Percentiles rank a stretch among this genome's conserved stretches.
Evolutionary conservation across 2,888 invertebrate genomes (phyloP).

Genomic region (Lycaena phlaeas): DNA sequence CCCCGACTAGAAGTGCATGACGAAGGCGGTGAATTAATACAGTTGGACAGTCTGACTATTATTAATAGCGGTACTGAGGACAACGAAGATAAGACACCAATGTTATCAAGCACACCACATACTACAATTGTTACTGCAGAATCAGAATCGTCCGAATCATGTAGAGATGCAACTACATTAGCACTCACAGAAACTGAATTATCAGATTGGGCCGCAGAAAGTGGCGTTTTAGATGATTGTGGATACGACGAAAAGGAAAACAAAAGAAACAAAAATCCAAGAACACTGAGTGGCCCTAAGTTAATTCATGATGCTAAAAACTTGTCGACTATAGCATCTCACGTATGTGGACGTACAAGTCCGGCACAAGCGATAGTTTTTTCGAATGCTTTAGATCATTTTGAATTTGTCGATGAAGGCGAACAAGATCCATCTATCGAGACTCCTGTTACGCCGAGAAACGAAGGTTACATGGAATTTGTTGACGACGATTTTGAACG

Average conservation of each 20-base stretch:
- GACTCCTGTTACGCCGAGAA: slow-evolving; percentile 43
- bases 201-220: slow-evolving; percentile 92
- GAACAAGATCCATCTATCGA: slow-evolving; percentile 84
- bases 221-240: slow-evolving; percentile 83
- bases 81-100: slow-evolving; percentile 37
- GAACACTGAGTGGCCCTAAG: slow-evolving; percentile 48
- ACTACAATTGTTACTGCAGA: slow-evolving; percentile 54
- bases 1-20: slow-evolving; percentile 83
- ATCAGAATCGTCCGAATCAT: slow-evolving; percentile 76
- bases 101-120: slow-evolving; percentile 46
- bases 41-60: slow-evolving; percentile 74
- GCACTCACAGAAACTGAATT: slow-evolving; percentile 88
- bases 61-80: slow-evolving; percentile 41
- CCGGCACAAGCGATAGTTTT: slow-evolving; percentile 41
- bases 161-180: slow-evolving; percentile 79
- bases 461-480: slow-evolving; percentile 58
- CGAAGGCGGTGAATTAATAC: slow-evolving; percentile 78
- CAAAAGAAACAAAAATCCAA: slow-evolving; percentile 42
- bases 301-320: slow-evolving; percentile 54
- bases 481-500: slow-evolving; percentile 57
- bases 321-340: slow-evolving; percentile 45
- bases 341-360: slow-evolving; percentile 56
- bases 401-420: slow-evolving; percentile 90
- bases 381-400: slow-evolving; percentile 79
- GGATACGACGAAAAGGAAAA: slow-evolving; percentile 54